Base-by-base conservation (phyloP, 1,140 invertebrate genomes). In the Leguminivora glycinivorella region DNA sequence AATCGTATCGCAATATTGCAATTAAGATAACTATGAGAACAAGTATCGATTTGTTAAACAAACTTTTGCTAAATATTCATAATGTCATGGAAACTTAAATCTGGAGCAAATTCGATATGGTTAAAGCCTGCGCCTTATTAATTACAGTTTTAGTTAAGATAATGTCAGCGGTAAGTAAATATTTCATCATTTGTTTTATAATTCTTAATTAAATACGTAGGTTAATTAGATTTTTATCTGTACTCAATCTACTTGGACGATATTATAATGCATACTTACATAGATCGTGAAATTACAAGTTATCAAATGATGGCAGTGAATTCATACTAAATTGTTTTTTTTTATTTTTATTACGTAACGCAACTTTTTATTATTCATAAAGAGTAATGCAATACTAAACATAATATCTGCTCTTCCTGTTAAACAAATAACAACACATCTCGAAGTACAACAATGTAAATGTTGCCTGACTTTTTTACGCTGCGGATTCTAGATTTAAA, bases 1-100 rank as follows among this genome's bases (percentile, higher is more conserved):
- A 43, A 68, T 68, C 31, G 67, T 17, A 34, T 56, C 47, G 70
- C 63, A 71, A 68, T 68, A 58, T 68, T 43, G 71, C 67, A 72
- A 72, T 72, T 72, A 47, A 67, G 22, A 72, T 72, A 68, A 72
- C 43, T 68, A 58, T 29, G 22, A n/a, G 25, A 58, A 58, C 56
- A 26, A 58, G 24, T 58, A 63, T 29, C 58, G 58, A 63, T 63
- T 63, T 63, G 58, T 63, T 29, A 17, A 63, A 63, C 58, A 63
- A n/a, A 63, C 58, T 63, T 60, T 63, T 29, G 58, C 58, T 63
- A 63, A 63, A 63, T 63, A 63, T 63, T 63, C 29, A 63, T 29
- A 12, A 34, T 9, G 25, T 31, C 12, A 9, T 26, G 58, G 22
- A 63, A 63, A 63, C 58, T 63, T 29, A 29, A 19, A 25, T 63